Evolutionary conservation across 2,113 vertebrate species (phyloP).

Genomic region (Engraulis encrasicolus): DNA sequence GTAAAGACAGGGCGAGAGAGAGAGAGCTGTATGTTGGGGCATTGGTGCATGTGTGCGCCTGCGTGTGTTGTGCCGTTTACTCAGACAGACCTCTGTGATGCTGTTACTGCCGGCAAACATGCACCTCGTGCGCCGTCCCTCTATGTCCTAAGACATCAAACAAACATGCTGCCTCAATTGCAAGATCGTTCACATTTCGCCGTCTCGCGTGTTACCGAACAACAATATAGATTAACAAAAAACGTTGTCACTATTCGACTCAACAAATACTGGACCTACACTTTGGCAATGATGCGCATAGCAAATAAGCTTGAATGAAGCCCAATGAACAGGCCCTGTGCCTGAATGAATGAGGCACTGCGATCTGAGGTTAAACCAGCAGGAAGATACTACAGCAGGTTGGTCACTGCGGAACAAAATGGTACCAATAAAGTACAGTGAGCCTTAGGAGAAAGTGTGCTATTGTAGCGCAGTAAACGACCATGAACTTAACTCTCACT

Average conservation of each 20-base stretch:
- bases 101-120: slow-evolving; percentile 33
- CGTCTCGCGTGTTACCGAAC: background rate
- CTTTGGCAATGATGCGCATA: background rate
- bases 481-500: background rate
- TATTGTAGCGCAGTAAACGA: too few species aligned
- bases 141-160: slow-evolving; percentile 6
- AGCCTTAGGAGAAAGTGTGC: too few species aligned
- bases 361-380: background rate
- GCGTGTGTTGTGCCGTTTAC: slow-evolving; percentile 40
- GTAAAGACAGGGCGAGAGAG: background rate
- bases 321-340: background rate
- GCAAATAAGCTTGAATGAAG: background rate
- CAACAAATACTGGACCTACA: background rate
- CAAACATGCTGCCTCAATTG: slow-evolving; percentile 3
- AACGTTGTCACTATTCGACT: background rate
- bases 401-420: background rate
- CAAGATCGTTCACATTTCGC: slow-evolving; percentile 8
- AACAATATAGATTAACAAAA: background rate
- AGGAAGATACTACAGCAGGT: background rate
- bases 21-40: slow-evolving; percentile 5
- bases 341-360: background rate
- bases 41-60: slow-evolving; percentile 4
- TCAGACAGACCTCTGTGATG: slow-evolving; percentile 40
- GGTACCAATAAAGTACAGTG: background rate
- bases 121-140: slow-evolving; percentile 30